Conservation (phyloP, 1,140 invertebrate genomes). For the Aphelenchoides besseyi region DNA sequence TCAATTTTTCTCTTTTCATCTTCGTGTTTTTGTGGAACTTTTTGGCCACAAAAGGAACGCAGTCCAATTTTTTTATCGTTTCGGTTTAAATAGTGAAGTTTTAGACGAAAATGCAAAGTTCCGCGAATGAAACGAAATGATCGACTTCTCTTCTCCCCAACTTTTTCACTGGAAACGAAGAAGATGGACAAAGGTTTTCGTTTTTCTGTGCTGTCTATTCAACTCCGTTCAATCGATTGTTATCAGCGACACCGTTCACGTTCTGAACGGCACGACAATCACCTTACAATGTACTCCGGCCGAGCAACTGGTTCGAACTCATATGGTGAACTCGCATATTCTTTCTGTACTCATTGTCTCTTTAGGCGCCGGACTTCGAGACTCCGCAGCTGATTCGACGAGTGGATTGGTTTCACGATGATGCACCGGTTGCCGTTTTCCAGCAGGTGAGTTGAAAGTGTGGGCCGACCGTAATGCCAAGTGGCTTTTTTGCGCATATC, state of each 20-base stretch:
- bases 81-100: neutral
- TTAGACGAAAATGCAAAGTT: neutral
- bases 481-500: too few relatives aligned
- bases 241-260: slow-evolving; percentile 3
- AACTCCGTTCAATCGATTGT: neutral
- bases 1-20: neutral
- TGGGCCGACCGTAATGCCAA: too few relatives aligned
- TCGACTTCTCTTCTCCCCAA: neutral
- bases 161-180: neutral
- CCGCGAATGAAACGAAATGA: neutral
- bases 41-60: neutral
- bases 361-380: slow-evolving; percentile 53
- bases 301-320: slow-evolving; percentile 32
- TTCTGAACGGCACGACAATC: slow-evolving; percentile 31
- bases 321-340: too few relatives aligned
- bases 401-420: slow-evolving; percentile 52
- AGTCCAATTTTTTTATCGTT: neutral
- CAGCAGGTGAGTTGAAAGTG: slow-evolving; percentile 44
- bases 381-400: slow-evolving; percentile 42
- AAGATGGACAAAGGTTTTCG: neutral
- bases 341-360: too few relatives aligned
- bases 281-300: slow-evolving; percentile 28
- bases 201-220: neutral
- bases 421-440: slow-evolving; percentile 39
- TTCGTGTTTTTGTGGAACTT: neutral